Evolutionary conservation across 2,888 invertebrate genomes (phyloP).

Genomic region (Orchestes rusci): DNA sequence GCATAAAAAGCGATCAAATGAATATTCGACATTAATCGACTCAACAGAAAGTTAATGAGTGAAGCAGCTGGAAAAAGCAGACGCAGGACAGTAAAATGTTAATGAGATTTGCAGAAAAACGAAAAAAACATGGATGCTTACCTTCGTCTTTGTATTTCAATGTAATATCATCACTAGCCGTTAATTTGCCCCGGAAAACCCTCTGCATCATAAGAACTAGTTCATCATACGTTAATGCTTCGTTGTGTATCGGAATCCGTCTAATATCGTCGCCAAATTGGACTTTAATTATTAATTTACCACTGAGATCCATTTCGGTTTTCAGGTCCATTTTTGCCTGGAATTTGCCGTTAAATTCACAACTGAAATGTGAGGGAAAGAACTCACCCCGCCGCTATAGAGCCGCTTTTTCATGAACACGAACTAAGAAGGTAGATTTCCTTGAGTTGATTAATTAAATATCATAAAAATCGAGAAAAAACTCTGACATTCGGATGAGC

Average conservation of each 20-base stretch:
- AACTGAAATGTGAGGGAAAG: slow-evolving; percentile 3
- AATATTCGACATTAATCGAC: too few species aligned
- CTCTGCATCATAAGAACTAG: slow-evolving; percentile 66
- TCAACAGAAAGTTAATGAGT: too few species aligned
- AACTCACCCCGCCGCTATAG: slow-evolving; percentile 29
- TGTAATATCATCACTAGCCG: slow-evolving; percentile 56
- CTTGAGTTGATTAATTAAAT: slow-evolving; percentile 27
- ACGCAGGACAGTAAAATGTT: slow-evolving; percentile 1
- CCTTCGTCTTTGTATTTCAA: slow-evolving; percentile 69
- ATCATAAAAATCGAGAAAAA: slow-evolving; percentile 30
- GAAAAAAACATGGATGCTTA: slow-evolving; percentile 32
- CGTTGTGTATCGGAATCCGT: slow-evolving; percentile 63
- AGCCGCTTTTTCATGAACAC: slow-evolving; percentile 24
- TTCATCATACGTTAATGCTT: slow-evolving; percentile 64
- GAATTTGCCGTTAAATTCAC: slow-evolving; percentile 16
- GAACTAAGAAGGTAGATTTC: slow-evolving; percentile 23
- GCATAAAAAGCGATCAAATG: too few species aligned
- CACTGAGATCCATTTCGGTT: slow-evolving; percentile 45
- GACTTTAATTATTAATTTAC: slow-evolving; percentile 50
- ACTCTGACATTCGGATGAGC: slow-evolving; percentile 25
- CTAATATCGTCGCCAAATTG: slow-evolving; percentile 61
- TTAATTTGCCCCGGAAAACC: slow-evolving; percentile 57
- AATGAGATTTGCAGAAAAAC: slow-evolving; percentile 21
- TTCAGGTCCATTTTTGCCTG: slow-evolving; percentile 39
- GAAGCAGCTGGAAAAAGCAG: too few species aligned